phyloP scores from a whole-genome alignment of 2,888 invertebrate genomes.

The Trichacis sp. region DNA sequence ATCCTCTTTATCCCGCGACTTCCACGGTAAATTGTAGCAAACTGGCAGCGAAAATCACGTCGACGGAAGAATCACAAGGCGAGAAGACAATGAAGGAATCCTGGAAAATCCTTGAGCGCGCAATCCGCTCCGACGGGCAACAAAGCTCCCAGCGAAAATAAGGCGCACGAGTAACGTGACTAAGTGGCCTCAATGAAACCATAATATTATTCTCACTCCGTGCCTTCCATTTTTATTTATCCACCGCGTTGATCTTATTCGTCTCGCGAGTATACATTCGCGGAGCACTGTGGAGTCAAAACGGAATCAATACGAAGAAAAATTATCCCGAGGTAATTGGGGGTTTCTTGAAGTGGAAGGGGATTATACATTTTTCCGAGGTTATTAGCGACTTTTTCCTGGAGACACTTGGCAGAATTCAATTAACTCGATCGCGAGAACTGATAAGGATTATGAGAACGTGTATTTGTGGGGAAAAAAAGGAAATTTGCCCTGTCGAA shows the following conservation, averaged over 20 bases:
- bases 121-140: no score
- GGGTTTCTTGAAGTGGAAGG: neutral
- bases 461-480: slow-evolving; percentile 10
- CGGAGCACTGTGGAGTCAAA: no score
- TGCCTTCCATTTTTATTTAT: no score
- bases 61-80: no score
- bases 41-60: no score
- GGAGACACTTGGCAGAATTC: neutral
- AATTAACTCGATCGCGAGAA: neutral
- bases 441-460: neutral
- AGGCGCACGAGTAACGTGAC: slow-evolving; percentile 51
- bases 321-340: slow-evolving; percentile 24
- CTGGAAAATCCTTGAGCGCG: no score
- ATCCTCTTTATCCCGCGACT: no score
- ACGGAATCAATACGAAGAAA: slow-evolving; percentile 21
- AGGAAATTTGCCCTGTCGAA: slow-evolving; percentile 24
- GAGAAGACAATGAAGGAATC: slow-evolving; percentile 40
- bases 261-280: no score
- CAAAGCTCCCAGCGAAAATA: slow-evolving; percentile 44
- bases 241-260: no score
- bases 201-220: no score
- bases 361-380: neutral
- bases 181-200: no score
- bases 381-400: neutral
- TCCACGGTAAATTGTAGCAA: neutral